phyloP scores from a whole-genome alignment of 2,888 invertebrate genomes.

The Eugnorisma glareosa region DNA sequence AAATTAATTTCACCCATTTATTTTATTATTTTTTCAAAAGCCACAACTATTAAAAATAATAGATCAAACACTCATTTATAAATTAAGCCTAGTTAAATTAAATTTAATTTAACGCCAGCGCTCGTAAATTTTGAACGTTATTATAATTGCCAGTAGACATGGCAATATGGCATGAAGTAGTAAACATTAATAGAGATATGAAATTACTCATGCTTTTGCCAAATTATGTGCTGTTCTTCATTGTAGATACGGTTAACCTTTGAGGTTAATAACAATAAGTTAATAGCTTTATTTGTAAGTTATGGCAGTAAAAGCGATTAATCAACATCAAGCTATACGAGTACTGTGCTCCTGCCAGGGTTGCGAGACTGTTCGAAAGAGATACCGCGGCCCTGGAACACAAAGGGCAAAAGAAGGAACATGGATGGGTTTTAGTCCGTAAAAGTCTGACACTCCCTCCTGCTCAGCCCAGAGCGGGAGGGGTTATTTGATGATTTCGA shows the following conservation, averaged over 20 bases:
- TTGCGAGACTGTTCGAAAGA: too few species aligned
- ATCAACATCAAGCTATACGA: neutral
- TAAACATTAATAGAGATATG: conserved; percentile 53
- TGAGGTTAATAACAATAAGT: neutral
- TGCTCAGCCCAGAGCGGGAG: too few species aligned
- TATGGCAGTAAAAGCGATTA: neutral
- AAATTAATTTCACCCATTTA: neutral
- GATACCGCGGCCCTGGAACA: too few species aligned
- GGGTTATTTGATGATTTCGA: too few species aligned
- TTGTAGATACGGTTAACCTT: neutral
- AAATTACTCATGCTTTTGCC: conserved; percentile 14
- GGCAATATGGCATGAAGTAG: conserved; percentile 52
- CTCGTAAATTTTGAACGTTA: conserved; percentile 58
- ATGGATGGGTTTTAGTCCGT: too few species aligned
- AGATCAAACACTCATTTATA: conserved; percentile 33
- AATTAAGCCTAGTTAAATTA: conserved; percentile 40
- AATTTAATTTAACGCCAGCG: conserved; percentile 50
- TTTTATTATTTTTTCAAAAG: neutral
- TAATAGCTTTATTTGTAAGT: conserved; percentile 4
- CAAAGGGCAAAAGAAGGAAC: too few species aligned
- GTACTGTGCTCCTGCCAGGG: neutral
- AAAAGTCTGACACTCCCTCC: too few species aligned
- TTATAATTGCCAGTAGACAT: conserved; percentile 47
- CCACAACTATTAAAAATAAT: conserved; percentile 4
- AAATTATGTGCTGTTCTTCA: neutral